These are phyloP conservation scores for Leptura quadrifasciata DNA, from an alignment of 2,888 invertebrate species.

Conservation along the genomic window DNA sequence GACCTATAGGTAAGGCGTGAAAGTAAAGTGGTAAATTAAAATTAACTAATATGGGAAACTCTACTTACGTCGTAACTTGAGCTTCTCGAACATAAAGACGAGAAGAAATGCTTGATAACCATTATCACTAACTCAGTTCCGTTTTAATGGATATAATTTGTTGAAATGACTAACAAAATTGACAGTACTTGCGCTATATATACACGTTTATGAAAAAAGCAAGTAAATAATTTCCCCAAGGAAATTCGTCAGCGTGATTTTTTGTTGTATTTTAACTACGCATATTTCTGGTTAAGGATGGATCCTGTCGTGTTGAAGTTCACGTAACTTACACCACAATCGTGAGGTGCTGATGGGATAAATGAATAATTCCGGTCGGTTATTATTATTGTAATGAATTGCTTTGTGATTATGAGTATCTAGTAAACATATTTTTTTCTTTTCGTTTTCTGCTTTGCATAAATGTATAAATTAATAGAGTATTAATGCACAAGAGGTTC, in stretches of 20 bases:
- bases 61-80: slow-evolving; percentile 4
- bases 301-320: slow-evolving; percentile 1
- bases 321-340: not conserved
- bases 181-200: slow-evolving; percentile 1
- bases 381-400: not conserved
- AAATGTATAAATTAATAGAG: too few relatives aligned
- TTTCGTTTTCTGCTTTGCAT: too few relatives aligned
- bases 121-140: slow-evolving; percentile 3
- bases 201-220: not conserved
- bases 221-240: slow-evolving; percentile 3
- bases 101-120: slow-evolving; percentile 13
- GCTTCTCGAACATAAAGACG: not conserved
- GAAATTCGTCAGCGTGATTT: not conserved
- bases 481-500: too few relatives aligned
- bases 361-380: not conserved
- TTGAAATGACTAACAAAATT: not conserved
- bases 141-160: not conserved
- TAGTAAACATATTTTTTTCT: too few relatives aligned
- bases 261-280: not conserved
- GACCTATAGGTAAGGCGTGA: too few relatives aligned
- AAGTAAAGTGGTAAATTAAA: not conserved
- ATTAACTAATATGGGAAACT: not conserved
- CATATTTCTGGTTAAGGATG: slow-evolving; percentile 6
- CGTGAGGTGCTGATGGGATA: not conserved
- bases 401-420: not conserved